phyloP scores from a whole-genome alignment of 2,888 invertebrate genomes.

The Ichneumoninae sp. region DNA sequence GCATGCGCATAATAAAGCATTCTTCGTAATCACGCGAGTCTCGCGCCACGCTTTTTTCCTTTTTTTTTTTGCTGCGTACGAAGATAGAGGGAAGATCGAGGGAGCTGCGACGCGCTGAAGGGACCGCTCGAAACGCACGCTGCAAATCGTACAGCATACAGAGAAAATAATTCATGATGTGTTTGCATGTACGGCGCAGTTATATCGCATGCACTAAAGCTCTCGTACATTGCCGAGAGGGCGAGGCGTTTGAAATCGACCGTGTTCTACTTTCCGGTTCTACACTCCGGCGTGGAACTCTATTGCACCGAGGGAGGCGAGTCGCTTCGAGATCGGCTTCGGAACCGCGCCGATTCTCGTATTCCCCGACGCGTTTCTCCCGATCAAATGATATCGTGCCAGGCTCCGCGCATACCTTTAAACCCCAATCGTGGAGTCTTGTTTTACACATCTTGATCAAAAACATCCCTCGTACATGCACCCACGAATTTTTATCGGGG shows the following conservation, averaged over 20 bases:
- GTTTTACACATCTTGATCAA: neutral
- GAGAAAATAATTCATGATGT: slow-evolving; percentile 9
- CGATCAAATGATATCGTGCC: neutral
- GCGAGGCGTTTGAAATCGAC: neutral
- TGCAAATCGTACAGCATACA: neutral
- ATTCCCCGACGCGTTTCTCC: neutral
- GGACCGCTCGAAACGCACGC: neutral
- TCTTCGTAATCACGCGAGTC: neutral
- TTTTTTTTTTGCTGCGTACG: neutral
- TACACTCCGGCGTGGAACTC: neutral
- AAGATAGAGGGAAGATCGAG: slow-evolving; percentile 10
- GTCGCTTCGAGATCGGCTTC: neutral
- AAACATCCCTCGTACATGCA: neutral
- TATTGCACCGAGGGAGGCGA: neutral
- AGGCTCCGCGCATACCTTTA: neutral
- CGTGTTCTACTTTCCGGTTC: neutral
- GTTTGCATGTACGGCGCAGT: neutral
- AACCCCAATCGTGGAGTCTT: neutral
- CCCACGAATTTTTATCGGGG: neutral
- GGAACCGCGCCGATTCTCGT: neutral
- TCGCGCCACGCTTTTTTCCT: neutral
- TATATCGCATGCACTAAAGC: neutral
- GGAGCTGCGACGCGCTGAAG: neutral
- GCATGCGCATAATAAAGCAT: slow-evolving; percentile 4
- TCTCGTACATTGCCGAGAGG: neutral